phyloP scores from a whole-genome alignment of 2,113 vertebrate genomes.

The Etheostoma spectabile region DNA sequence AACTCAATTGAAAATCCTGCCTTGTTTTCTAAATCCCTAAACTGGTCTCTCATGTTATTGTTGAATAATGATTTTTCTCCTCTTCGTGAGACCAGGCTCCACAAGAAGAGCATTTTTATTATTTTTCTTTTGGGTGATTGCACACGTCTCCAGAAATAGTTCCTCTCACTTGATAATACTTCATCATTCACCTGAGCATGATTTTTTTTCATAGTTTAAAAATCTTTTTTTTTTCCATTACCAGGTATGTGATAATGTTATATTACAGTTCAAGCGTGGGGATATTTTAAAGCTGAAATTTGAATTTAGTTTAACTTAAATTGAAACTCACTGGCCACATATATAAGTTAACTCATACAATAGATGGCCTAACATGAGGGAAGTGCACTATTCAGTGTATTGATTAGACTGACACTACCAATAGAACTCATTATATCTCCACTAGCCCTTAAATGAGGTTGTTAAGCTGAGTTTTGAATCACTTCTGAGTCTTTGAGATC shows the following conservation, averaged over 20 bases:
- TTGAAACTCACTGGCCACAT: not conserved
- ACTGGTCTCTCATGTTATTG: conserved; percentile 2
- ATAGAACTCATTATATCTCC: conserved; percentile 22
- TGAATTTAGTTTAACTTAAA: too few species aligned
- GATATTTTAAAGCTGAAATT: not conserved
- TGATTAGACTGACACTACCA: conserved; percentile 24
- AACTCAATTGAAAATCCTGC: conserved; percentile 21
- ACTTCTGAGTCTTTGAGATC: conserved; percentile 35
- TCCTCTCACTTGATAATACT: not conserved
- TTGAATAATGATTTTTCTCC: not conserved
- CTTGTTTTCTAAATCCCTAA: conserved; percentile 38
- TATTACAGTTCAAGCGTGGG: not conserved
- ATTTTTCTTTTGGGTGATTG: not conserved
- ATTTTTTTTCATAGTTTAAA: not conserved
- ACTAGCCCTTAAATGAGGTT: conserved; percentile 31
- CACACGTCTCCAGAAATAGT: conserved; percentile 1
- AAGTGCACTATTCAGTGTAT: conserved; percentile 22
- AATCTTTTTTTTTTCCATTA: not conserved
- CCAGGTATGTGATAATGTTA: not conserved
- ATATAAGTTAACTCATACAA: not conserved
- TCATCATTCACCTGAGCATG: not conserved
- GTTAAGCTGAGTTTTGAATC: conserved; percentile 60
- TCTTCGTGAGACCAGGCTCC: not conserved
- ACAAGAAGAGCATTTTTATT: not conserved
- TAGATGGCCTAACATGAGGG: conserved; percentile 1